A percentile compares a stretch with the other conserved stretches of the same genome.
These are phyloP conservation scores for Nesogale talazaci DNA, from an alignment of 2,113 vertebrate genomes.

Conservation along the genomic window DNA sequence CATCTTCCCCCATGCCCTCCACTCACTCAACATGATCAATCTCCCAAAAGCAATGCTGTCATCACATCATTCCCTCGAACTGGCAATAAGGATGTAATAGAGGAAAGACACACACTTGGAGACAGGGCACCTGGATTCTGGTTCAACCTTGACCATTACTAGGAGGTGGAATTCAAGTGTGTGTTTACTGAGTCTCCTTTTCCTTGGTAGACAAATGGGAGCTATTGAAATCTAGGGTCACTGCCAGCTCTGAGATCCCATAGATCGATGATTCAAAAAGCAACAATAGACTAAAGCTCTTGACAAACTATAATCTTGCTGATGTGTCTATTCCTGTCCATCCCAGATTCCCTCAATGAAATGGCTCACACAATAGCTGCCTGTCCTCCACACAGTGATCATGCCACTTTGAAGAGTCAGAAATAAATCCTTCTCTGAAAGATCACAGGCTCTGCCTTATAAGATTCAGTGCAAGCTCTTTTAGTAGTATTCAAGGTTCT, in stretches of 20 bases:
- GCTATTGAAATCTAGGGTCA: neutral
- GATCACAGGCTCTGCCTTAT: neutral
- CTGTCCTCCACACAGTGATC: neutral
- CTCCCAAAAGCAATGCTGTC: neutral
- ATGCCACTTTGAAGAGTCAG: neutral
- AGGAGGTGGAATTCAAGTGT: neutral
- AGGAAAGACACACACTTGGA: neutral
- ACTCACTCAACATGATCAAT: neutral
- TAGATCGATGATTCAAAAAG: no score
- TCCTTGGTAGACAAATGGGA: neutral
- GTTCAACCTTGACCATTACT: neutral
- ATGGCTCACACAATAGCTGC: neutral
- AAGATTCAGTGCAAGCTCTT: neutral
- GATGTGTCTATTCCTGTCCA: neutral
- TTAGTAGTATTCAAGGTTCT: neutral
- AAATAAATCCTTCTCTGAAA: neutral
- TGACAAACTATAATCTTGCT: fast-evolving
- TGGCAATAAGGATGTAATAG: neutral
- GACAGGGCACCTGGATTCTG: neutral
- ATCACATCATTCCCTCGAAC: neutral
- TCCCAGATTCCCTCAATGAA: neutral
- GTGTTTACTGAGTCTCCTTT: neutral
- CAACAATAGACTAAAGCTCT: neutral
- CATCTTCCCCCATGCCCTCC: neutral
- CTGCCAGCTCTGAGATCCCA: neutral